Evolutionary conservation across 1,140 invertebrate species (phyloP).

Genomic region (Neotoxoptera formosana): DNA sequence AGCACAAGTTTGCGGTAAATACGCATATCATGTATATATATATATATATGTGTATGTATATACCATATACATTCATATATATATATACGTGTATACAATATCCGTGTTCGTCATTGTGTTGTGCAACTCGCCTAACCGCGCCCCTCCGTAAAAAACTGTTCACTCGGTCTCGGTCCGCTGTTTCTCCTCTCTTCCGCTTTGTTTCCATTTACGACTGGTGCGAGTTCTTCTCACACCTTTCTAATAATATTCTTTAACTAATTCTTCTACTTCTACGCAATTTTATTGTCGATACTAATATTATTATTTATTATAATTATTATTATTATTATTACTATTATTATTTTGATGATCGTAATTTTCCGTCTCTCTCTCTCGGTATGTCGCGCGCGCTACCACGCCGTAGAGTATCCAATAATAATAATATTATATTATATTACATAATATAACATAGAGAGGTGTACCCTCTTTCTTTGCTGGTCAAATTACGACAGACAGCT

Average conservation of each 20-base stretch:
- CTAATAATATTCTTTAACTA: not conserved
- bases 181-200: conserved; percentile 31
- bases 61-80: not conserved
- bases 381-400: not conserved
- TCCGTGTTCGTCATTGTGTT: not conserved
- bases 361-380: not conserved
- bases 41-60: too few species aligned
- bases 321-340: not conserved
- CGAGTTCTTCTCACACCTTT: not conserved
- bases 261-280: not conserved
- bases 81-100: not conserved
- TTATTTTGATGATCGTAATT: not conserved
- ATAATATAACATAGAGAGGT: not conserved
- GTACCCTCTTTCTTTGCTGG: not conserved
- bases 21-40: too few species aligned
- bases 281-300: not conserved
- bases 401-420: not conserved
- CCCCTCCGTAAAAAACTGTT: not conserved
- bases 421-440: not conserved
- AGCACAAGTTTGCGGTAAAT: not conserved
- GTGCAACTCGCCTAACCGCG: not conserved
- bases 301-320: not conserved
- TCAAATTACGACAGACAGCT: not conserved
- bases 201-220: not conserved
- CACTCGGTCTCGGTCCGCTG: not conserved